phyloP scores from a whole-genome alignment of 2,888 invertebrate species.

The Agapetus fuscipes region DNA sequence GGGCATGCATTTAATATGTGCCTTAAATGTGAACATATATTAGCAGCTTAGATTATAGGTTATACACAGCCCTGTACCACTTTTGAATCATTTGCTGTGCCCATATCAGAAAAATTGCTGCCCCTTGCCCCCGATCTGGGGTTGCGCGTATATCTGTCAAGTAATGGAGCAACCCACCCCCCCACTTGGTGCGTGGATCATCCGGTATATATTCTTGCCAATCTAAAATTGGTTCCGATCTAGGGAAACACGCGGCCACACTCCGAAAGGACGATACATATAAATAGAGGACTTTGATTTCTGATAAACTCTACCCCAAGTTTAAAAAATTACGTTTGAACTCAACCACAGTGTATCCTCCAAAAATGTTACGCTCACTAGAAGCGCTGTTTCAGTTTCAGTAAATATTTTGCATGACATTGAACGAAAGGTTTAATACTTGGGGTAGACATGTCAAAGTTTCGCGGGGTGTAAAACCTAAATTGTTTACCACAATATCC shows the following conservation, averaged over 20 bases:
- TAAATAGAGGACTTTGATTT: constrained; percentile 20
- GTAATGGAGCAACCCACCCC: constrained; percentile 17
- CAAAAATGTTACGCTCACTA: too few species aligned
- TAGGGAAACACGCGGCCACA: constrained; percentile 1
- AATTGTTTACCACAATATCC: constrained; percentile 19
- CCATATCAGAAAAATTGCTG: constrained; percentile 5
- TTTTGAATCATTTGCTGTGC: too few species aligned
- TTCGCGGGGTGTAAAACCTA: constrained; percentile 14
- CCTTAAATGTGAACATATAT: too few species aligned
- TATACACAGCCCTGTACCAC: too few species aligned
- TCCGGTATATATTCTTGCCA: constrained; percentile 19
- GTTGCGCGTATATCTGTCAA: constrained; percentile 15
- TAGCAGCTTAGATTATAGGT: too few species aligned
- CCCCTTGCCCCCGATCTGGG: background rate
- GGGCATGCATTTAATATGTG: too few species aligned
- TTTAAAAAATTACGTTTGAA: too few species aligned
- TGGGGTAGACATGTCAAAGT: too few species aligned
- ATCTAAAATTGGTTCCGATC: constrained; percentile 18
- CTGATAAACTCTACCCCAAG: constrained; percentile 19
- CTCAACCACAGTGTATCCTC: too few species aligned
- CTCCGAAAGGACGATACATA: constrained; percentile 18
- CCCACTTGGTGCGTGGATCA: constrained; percentile 20
- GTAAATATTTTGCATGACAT: too few species aligned
- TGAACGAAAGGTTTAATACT: too few species aligned
- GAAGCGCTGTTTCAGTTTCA: too few species aligned